A percentile compares a stretch with the other conserved stretches of the same genome.
Conservation (phyloP, 2,797 vertebrate genomes). For the Crenuchus spilurus region DNA sequence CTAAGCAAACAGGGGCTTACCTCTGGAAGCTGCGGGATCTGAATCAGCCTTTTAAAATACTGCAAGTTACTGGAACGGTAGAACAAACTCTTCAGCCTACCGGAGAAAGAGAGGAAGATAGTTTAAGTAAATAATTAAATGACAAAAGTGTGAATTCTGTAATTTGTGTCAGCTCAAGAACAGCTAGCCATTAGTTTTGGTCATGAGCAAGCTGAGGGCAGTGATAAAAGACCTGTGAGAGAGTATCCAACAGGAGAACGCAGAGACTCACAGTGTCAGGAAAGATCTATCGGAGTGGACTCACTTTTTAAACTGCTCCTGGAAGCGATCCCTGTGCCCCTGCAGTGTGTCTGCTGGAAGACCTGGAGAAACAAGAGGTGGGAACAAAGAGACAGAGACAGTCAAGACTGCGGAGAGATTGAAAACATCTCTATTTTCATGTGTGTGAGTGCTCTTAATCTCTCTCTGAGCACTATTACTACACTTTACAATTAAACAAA, state of each 20-base stretch:
- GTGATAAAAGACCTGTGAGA: not conserved
- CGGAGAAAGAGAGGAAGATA: too few relatives aligned
- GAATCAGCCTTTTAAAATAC: slow-evolving; percentile 97
- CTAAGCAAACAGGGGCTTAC: slow-evolving; percentile 69
- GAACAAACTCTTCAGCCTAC: slow-evolving; percentile 93
- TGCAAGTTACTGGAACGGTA: slow-evolving; percentile 98
- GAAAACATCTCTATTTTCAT: too few relatives aligned
- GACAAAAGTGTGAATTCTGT: not conserved
- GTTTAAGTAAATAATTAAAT: too few relatives aligned
- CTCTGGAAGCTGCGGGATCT: slow-evolving; percentile 98
- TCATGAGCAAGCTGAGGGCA: not conserved
- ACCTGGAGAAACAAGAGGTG: slow-evolving; percentile 73
- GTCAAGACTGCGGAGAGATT: not conserved
- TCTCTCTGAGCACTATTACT: too few relatives aligned
- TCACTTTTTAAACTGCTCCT: slow-evolving; percentile 98
- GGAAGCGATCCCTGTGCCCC: slow-evolving; percentile 96
- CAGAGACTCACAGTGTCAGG: not conserved
- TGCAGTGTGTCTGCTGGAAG: slow-evolving; percentile 95
- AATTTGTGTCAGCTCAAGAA: not conserved
- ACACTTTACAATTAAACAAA: too few relatives aligned
- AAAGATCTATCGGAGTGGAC: slow-evolving; percentile 42
- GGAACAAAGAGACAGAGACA: not conserved
- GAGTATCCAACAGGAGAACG: not conserved
- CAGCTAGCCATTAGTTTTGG: not conserved
- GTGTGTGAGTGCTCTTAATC: slow-evolving; percentile 18